Evolutionary conservation across 37 sponge, comb jelly and placozoan genomes (phyloP), one percentile per base, ranked within the genome.

Genomic region (Petrosia ficiformis): DNA sequence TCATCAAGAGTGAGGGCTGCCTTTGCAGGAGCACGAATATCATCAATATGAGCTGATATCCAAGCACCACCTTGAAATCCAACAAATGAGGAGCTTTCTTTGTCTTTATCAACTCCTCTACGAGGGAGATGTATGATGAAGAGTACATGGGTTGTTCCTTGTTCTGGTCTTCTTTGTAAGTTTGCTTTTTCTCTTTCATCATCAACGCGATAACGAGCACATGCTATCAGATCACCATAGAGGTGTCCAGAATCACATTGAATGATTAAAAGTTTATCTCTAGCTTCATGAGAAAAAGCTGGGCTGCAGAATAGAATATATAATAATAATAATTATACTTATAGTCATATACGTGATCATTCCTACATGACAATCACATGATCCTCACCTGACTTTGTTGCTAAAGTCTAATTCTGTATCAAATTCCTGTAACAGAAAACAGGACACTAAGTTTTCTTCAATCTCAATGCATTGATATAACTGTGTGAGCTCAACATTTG

Each of bases 191-290:
- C 70, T 43, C 71, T 30, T 21, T 82, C 78, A 38, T 91, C 92
- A 60, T 82, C 77, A 48, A 88, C 64, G 8, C 84, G 81, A 61
- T 91, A 78, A 56, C 96, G 71, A 39, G 96, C 96, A 82, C 96
- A 95, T 8, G 96, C 92, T 54, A 95, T 82, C 35, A 95, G 89
- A 38, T 95, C 88, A 66, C 68, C 77, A 80, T 84, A 81, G 3
- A 82, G 67, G 56, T 91, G 83, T 37, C 96, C 96, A 41, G 82
- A 77, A 54, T 88, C 92, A 82, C 96, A 95, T 70, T 91, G 96
- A 19, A 94, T 83, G 19, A 94, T 60, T 2, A 91, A 63, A 4
- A 91, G 69, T n/a, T 44, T 40, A 33, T 77, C 66, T 4, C 65
- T 36, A 28, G 26, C 36, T 39, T 65, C 39, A 4, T 64, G 11